Conservation (phyloP, 2,797 vertebrate genomes). For the Oreochromis grahami region DNA sequence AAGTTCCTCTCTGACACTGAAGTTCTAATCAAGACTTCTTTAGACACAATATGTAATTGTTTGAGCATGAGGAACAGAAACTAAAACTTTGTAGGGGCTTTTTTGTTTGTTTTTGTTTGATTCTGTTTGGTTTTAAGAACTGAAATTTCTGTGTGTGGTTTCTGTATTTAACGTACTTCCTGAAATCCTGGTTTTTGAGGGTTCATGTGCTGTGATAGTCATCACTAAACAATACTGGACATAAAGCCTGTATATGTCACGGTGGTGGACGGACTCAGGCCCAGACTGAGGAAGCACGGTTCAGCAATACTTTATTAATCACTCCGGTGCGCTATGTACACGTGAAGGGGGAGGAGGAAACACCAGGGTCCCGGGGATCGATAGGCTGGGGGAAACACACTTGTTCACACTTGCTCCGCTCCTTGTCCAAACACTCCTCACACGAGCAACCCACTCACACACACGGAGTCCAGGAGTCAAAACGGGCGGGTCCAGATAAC, state of each 20-base stretch:
- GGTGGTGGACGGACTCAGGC: no score
- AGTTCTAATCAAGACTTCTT: not conserved
- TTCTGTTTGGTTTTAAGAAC: not conserved
- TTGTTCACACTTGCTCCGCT: no score
- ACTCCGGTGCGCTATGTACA: no score
- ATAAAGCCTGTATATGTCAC: accelerated
- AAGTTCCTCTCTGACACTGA: accelerated
- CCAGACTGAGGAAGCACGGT: no score
- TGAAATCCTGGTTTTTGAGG: not conserved
- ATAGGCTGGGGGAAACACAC: no score
- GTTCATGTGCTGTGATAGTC: not conserved
- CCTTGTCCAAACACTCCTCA: no score
- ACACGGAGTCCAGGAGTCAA: no score
- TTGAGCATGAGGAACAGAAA: not conserved
- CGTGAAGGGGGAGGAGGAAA: no score
- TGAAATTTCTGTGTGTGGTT: not conserved
- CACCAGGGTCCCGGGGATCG: no score
- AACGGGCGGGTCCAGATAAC: no score
- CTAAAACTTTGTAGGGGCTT: accelerated
- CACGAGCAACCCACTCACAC: no score
- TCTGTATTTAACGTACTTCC: not conserved
- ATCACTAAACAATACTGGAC: not conserved
- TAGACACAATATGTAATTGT: not conserved
- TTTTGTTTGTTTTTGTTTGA: not conserved
- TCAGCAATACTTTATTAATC: no score